These are phyloP conservation scores for Neomorphus geoffroyi DNA, from an alignment of 2,797 vertebrate genomes.

Conservation along the genomic window DNA sequence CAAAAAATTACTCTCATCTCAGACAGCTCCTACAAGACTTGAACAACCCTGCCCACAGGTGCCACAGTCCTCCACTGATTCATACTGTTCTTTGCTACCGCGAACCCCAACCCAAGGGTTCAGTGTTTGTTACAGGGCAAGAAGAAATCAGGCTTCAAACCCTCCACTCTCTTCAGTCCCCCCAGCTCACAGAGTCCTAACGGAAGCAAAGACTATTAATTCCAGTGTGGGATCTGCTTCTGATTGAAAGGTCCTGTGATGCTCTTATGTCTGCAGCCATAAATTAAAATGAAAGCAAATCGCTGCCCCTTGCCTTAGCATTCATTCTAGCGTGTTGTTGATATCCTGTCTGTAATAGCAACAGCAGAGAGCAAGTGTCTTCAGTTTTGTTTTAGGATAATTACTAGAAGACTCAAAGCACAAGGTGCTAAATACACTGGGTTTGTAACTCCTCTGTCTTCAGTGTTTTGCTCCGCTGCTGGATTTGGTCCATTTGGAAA, in stretches of 20 bases:
- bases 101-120: neutral
- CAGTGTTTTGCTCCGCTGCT: neutral
- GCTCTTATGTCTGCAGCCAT: neutral
- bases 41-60: neutral
- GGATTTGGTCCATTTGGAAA: constrained; percentile 19
- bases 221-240: neutral
- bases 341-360: neutral
- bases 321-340: neutral
- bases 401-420: neutral
- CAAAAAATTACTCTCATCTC: neutral
- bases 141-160: neutral
- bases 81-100: neutral
- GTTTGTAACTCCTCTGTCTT: neutral
- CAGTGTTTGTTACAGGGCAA: neutral
- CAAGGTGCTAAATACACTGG: neutral
- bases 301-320: neutral
- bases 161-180: neutral
- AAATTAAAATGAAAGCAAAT: neutral
- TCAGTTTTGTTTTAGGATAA: constrained; percentile 16
- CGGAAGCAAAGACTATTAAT: neutral
- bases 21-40: neutral
- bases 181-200: neutral
- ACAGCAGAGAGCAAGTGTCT: neutral
- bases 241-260: neutral
- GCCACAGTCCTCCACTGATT: neutral